Evolutionary conservation across 2,113 vertebrate genomes (phyloP), one percentile per base, ranked within the genome.

Genomic region (Etheostoma cragini): DNA sequence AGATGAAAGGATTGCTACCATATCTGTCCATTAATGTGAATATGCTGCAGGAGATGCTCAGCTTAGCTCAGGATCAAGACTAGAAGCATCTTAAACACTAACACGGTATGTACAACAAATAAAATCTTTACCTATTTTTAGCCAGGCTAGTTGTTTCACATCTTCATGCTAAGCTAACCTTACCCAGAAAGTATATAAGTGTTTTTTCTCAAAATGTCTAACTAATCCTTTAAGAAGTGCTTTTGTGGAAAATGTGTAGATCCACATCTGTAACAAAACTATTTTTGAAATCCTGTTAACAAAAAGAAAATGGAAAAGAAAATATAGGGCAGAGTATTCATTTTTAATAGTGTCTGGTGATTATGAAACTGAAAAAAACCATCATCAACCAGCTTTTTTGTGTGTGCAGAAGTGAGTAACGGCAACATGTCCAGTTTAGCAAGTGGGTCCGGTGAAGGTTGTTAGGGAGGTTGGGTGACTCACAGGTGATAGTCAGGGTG

Each of bases 401-500:
- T 49, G 50, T 56, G 19, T 45, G 19, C 47, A 13, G 22, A 47
- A 15, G 33, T 52, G 61, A 8, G 10, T 24, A 13, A n/a, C 3
- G 4, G 30, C 30, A 49, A 8, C 49, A 58, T 3, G 6, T 35
- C 10, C 33, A 22, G 2, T 75, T 62, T 11, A 33, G 11, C 45
- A 19, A 73, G 74, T 75, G 2, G 52, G 15, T 58, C n/a, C 10
- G 42, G 46, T 30, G 14, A 19, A 46, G 35, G 63, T 68, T 63
- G 63, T 67, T 62, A 4, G 49, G 0, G 12, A 16, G 15, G 46
- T 47, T 45, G 0, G 3, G n/a, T 11, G 42, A 97, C 98, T 97
- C 94, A 99, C 98, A 99, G 87, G 97, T 96, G 91, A 99, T 94
- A 76, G 95, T 93, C 7, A 98, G 96, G 74, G 93, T 90, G 82